These are phyloP conservation scores for Hetaerina titia DNA, from an alignment of 2,888 invertebrate genomes.

Conservation along the genomic window DNA sequence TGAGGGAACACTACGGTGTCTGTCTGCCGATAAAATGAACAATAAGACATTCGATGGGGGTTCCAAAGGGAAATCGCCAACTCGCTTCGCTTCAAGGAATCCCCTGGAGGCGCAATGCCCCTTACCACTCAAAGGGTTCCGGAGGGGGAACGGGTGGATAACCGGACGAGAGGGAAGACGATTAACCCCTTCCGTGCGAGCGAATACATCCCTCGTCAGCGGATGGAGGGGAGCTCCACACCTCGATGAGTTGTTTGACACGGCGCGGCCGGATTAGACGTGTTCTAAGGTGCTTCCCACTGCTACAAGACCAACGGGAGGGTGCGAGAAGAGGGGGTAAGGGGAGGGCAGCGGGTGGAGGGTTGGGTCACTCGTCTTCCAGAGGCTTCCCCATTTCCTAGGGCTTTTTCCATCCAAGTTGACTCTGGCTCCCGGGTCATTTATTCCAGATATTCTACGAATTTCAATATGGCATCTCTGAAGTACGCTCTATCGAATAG, in stretches of 20 bases:
- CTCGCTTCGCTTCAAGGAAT: not conserved
- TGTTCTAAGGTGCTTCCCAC: conserved; percentile 58
- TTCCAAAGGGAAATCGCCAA: not conserved
- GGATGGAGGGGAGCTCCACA: not conserved
- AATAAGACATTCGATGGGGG: not conserved
- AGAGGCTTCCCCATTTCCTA: conserved; percentile 6
- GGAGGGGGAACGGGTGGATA: not conserved
- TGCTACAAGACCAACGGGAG: conserved; percentile 34
- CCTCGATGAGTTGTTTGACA: conserved; percentile 11
- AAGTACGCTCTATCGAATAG: no score
- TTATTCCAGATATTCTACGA: no score
- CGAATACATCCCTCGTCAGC: not conserved
- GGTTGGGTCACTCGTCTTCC: not conserved
- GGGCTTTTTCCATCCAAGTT: not conserved
- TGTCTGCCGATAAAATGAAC: no score
- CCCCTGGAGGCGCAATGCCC: not conserved
- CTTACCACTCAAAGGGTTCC: not conserved
- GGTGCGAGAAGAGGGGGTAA: not conserved
- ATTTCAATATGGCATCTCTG: no score
- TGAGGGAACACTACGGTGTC: no score
- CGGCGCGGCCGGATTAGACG: conserved; percentile 45
- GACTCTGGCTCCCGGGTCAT: no score
- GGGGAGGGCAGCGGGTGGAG: not conserved
- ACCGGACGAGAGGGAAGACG: not conserved
- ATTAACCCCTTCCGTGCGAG: not conserved